Percentiles rank a stretch among this genome's conserved stretches.
phyloP scores from a whole-genome alignment of 2,113 vertebrate species.

The Cairina moschata region DNA sequence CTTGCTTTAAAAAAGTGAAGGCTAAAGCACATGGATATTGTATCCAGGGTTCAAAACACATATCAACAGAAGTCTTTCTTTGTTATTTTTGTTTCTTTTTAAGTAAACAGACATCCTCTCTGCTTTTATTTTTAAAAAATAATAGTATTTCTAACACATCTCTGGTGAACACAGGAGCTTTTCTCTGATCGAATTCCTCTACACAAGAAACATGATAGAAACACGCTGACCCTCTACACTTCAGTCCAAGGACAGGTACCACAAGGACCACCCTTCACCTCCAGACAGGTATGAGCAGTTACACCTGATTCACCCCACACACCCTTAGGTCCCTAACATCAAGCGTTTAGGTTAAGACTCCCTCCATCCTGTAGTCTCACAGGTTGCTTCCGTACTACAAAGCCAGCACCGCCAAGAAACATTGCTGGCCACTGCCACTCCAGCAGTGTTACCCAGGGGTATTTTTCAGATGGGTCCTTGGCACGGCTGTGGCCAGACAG shows the following conservation, averaged over 20 bases:
- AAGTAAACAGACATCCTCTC: not conserved
- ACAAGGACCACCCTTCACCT: not conserved
- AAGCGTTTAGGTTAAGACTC: not conserved
- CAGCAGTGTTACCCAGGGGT: fast-evolving
- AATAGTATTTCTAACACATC: not conserved
- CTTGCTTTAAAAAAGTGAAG: not conserved
- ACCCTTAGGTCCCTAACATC: not conserved
- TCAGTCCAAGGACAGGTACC: not conserved
- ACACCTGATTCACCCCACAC: not conserved
- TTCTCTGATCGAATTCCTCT: not conserved
- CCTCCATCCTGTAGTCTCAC: not conserved
- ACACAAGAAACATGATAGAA: not conserved
- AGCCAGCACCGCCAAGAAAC: fast-evolving
- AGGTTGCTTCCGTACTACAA: too few relatives aligned
- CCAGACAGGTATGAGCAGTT: not conserved
- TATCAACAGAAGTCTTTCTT: not conserved
- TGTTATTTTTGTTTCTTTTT: not conserved
- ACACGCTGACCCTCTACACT: not conserved
- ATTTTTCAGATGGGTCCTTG: not conserved
- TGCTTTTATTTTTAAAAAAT: not conserved
- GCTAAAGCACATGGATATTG: not conserved
- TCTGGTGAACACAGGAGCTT: not conserved
- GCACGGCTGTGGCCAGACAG: not conserved
- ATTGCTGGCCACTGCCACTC: fast-evolving
- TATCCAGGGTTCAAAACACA: not conserved